phyloP scores from a whole-genome alignment of 2,113 vertebrate genomes.

The Danio rerio region DNA sequence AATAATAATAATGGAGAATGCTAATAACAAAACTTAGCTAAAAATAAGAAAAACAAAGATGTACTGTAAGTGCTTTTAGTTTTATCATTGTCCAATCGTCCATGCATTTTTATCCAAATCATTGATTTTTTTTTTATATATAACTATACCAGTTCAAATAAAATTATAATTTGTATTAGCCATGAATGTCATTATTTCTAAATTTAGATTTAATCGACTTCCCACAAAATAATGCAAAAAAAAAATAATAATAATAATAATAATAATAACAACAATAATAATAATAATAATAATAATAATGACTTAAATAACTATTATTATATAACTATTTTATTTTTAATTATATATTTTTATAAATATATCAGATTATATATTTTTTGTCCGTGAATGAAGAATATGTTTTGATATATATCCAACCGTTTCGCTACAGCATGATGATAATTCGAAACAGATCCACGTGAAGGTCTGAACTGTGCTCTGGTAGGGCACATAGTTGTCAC shows the following conservation, averaged over 20 bases:
- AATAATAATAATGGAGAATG: not conserved
- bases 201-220: not conserved
- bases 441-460: not conserved
- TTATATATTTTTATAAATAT: not conserved
- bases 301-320: no score
- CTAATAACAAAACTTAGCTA: not conserved
- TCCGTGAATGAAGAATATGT: not conserved
- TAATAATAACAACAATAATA: no score
- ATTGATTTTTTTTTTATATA: not conserved
- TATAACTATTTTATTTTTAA: not conserved
- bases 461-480: not conserved
- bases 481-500: not conserved
- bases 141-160: no score
- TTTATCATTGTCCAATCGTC: not conserved
- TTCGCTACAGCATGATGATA: not conserved
- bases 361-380: not conserved
- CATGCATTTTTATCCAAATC: not conserved
- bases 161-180: not conserved
- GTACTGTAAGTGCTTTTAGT: not conserved
- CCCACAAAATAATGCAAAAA: no score
- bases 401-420: not conserved
- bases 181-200: not conserved
- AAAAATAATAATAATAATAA: no score
- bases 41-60: not conserved
- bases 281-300: no score